These are phyloP conservation scores for Thymelicus lineola DNA, from an alignment of 2,888 invertebrate species.

Conservation along the genomic window DNA sequence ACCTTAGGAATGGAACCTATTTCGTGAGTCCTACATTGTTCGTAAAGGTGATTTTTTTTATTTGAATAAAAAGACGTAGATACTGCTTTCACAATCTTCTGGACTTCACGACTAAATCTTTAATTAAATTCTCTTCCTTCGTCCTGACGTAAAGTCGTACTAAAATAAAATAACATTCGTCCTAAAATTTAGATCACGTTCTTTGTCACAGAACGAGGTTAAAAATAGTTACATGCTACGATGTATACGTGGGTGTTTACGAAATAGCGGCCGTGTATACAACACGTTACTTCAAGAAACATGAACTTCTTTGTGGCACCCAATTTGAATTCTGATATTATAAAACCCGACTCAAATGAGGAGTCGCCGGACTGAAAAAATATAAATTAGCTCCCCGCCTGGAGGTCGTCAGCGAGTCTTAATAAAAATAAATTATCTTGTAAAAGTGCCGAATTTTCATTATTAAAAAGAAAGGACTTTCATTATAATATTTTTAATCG, in stretches of 20 bases:
- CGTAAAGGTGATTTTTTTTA: no score
- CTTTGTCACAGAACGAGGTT: neutral
- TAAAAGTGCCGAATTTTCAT: slow-evolving; percentile 1
- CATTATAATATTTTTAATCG: neutral
- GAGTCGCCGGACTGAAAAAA: slow-evolving; percentile 17
- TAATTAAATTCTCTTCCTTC: no score
- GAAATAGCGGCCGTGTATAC: slow-evolving; percentile 6
- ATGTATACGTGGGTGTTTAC: slow-evolving; percentile 35
- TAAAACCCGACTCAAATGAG: slow-evolving; percentile 32
- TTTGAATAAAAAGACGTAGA: no score
- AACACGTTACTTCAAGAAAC: slow-evolving; percentile 35
- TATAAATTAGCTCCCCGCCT: slow-evolving; percentile 2
- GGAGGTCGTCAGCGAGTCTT: neutral
- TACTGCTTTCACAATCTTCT: no score
- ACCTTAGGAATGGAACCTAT: no score
- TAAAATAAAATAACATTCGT: no score
- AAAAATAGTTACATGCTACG: neutral
- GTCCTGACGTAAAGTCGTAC: no score
- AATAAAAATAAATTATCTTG: neutral
- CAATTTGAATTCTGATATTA: slow-evolving; percentile 40
- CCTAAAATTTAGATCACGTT: neutral
- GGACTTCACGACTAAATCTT: no score
- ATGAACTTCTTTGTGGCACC: slow-evolving; percentile 41
- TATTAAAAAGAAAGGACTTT: neutral
- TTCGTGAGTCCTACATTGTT: no score